These are phyloP conservation scores for Hermatobates lingyangjiaoensis DNA, from an alignment of 1,140 invertebrate genomes.

Conservation along the genomic window DNA sequence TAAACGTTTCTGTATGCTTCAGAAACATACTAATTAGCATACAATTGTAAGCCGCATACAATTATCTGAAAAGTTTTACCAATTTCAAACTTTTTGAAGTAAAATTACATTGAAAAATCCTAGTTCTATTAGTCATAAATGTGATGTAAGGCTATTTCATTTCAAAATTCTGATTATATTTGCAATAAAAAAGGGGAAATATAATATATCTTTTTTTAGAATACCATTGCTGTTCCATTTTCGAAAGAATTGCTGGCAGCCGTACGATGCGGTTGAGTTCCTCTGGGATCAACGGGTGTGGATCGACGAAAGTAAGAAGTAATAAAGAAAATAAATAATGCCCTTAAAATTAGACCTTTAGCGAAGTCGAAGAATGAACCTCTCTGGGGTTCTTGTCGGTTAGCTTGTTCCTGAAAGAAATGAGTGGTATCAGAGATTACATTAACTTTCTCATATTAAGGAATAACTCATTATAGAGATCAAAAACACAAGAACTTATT, in stretches of 20 bases:
- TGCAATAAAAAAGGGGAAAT: background rate
- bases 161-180: slow-evolving; percentile 6
- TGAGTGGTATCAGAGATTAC: too few species aligned
- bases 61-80: background rate
- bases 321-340: slow-evolving; percentile 84
- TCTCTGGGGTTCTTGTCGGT: slow-evolving; percentile 4
- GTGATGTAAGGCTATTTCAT: background rate
- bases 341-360: slow-evolving; percentile 67
- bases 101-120: background rate
- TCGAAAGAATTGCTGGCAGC: slow-evolving; percentile 63
- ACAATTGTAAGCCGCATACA: background rate
- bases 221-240: slow-evolving; percentile 62
- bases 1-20: too few species aligned
- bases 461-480: too few species aligned
- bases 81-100: background rate
- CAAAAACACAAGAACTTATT: too few species aligned
- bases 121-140: background rate
- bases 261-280: slow-evolving; percentile 23
- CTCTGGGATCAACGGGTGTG: slow-evolving; percentile 22
- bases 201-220: slow-evolving; percentile 14
- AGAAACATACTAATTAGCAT: background rate
- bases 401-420: background rate
- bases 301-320: slow-evolving; percentile 67
- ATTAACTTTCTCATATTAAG: too few species aligned
- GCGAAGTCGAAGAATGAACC: slow-evolving; percentile 57